Conservation (phyloP, 2,113 vertebrate species). For the Nematolebias whitei region DNA sequence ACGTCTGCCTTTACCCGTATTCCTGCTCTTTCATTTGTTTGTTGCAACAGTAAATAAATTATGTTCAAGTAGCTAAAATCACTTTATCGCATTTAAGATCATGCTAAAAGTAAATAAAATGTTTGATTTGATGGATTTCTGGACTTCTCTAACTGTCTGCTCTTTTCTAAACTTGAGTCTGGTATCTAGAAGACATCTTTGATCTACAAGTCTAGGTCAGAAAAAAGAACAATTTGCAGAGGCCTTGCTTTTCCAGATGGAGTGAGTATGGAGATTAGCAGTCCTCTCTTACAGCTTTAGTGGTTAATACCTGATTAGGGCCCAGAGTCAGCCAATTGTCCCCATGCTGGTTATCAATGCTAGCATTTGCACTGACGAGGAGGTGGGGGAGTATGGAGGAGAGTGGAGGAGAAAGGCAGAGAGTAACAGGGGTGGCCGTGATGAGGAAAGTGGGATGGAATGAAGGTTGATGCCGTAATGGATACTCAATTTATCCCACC, state of each 20-base stretch:
- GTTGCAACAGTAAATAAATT: no score
- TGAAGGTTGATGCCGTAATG: slow-evolving; percentile 97
- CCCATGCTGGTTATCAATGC: slow-evolving; percentile 88
- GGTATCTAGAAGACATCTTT: slow-evolving; percentile 93
- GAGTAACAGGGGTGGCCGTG: slow-evolving; percentile 49
- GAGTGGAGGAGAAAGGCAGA: slow-evolving; percentile 53
- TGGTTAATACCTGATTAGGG: slow-evolving; percentile 98
- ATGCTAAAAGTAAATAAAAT: slow-evolving; percentile 71
- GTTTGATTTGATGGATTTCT: slow-evolving; percentile 79
- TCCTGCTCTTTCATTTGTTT: not conserved
- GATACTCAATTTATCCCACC: slow-evolving; percentile 97
- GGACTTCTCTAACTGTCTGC: slow-evolving; percentile 80
- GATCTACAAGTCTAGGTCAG: slow-evolving; percentile 84
- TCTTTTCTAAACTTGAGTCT: slow-evolving; percentile 88
- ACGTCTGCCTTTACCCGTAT: not conserved
- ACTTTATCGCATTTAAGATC: slow-evolving; percentile 45
- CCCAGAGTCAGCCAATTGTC: slow-evolving; percentile 91
- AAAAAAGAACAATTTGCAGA: slow-evolving; percentile 78
- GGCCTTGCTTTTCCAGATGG: slow-evolving; percentile 91
- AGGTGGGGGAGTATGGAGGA: slow-evolving; percentile 17
- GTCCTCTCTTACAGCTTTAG: slow-evolving; percentile 89
- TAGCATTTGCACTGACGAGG: slow-evolving; percentile 84
- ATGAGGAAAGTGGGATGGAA: slow-evolving; percentile 79
- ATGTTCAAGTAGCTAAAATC: slow-evolving; percentile 41
- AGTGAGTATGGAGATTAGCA: slow-evolving; percentile 97